A percentile compares a stretch with the other conserved stretches of the same genome.
Conservation (phyloP, 1,140 invertebrate genomes). For the Zaprionus gabonicus region DNA sequence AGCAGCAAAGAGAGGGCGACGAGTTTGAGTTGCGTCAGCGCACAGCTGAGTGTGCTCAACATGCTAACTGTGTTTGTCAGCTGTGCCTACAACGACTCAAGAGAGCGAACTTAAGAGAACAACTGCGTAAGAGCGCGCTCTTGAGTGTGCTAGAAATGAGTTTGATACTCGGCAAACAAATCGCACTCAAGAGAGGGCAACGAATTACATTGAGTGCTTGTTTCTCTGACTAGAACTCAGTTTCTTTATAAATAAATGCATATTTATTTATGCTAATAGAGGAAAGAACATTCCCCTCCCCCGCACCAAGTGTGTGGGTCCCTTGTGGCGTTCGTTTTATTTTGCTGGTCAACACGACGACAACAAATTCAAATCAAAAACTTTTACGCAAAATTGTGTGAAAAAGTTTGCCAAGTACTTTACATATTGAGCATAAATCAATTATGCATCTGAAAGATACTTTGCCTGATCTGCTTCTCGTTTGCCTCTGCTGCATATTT, state of each 20-base stretch:
- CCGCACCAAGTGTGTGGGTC: background rate
- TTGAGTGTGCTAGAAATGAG: constrained; percentile 22
- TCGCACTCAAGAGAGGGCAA: constrained; percentile 1
- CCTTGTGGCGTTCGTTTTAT: background rate
- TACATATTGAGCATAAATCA: constrained; percentile 72
- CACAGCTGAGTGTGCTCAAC: constrained; percentile 36
- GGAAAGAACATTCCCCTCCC: background rate
- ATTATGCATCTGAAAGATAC: constrained; percentile 69
- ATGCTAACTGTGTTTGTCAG: constrained; percentile 36
- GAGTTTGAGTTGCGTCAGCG: constrained; percentile 48
- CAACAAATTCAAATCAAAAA: constrained; percentile 36
- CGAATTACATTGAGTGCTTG: background rate
- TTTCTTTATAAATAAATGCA: constrained; percentile 32
- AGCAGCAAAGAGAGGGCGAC: constrained; percentile 2
- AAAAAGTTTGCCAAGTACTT: constrained; percentile 50
- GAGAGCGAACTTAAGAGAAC: constrained; percentile 15
- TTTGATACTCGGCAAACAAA: background rate
- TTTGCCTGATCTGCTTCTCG: constrained; percentile 29
- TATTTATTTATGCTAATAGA: constrained; percentile 54
- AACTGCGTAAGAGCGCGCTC: background rate
- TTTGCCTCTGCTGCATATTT: constrained; percentile 41
- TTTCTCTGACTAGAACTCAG: background rate
- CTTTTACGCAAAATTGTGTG: constrained; percentile 54
- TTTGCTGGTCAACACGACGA: constrained; percentile 20
- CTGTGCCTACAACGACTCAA: constrained; percentile 44